These are phyloP conservation scores for Phyllotreta cruciferae DNA, from an alignment of 2,888 invertebrate species.

Conservation along the genomic window DNA sequence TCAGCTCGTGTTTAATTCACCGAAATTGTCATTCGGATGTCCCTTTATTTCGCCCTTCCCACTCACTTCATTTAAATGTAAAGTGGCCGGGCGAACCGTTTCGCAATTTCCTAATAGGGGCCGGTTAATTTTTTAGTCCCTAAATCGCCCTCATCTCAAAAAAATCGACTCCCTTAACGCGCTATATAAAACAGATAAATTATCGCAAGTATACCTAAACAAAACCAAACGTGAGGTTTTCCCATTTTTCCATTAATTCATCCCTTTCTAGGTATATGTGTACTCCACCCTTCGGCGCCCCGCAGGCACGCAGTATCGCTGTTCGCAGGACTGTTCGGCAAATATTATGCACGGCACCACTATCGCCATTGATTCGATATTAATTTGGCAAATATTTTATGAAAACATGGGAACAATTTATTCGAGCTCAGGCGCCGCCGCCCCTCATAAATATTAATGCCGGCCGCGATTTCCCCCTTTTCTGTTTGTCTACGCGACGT, in stretches of 20 bases:
- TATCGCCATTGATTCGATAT: conserved; percentile 54
- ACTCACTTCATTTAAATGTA: conserved; percentile 30
- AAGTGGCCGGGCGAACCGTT: conserved; percentile 22
- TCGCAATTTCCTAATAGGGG: conserved; percentile 26
- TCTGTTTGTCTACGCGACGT: conserved; percentile 44
- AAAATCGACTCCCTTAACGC: too few species aligned
- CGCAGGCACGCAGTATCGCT: conserved; percentile 40
- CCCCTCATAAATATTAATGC: conserved; percentile 56
- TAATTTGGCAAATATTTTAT: conserved; percentile 57
- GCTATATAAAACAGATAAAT: too few species aligned
- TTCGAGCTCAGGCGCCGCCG: conserved; percentile 52
- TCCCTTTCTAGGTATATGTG: conserved; percentile 8
- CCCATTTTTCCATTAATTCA: conserved; percentile 1
- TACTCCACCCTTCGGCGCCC: conserved; percentile 13
- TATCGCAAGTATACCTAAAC: too few species aligned
- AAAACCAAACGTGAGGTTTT: too few species aligned
- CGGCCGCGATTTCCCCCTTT: conserved; percentile 49
- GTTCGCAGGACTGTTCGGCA: conserved; percentile 47
- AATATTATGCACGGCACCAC: conserved; percentile 53
- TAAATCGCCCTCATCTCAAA: too few species aligned
- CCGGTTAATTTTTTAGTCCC: not conserved
- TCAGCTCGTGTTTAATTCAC: conserved; percentile 35
- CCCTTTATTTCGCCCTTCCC: conserved; percentile 14
- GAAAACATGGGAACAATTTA: conserved; percentile 56
- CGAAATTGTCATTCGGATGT: conserved; percentile 34